Base-by-base conservation (phyloP, 2,888 invertebrate genomes). In the Gastracanthus pulcherrimus region DNA sequence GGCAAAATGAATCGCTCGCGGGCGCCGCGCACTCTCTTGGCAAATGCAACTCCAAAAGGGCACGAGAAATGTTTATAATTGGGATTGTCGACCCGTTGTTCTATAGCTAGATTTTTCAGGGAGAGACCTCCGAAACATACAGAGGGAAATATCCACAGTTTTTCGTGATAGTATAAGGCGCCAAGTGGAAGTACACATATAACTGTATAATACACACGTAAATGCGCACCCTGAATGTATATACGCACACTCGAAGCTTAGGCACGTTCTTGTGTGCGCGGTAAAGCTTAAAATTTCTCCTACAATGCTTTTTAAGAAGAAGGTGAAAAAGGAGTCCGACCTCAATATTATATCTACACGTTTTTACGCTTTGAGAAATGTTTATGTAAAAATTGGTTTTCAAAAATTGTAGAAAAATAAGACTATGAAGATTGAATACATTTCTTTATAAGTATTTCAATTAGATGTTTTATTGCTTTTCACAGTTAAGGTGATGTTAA, bases 41-140 rank as follows among this genome's bases (percentile, higher is more conserved):
- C 84, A 87, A 88, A 88, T 89, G 88, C 86, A 87, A 87, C 88
- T 87, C 87, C 85, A 84, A 88, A 89, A 89, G 88, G 88, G 87
- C 85, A 89, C 87, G 87, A 88, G 89, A 88, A 89, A 89, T 90
- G 89, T 91, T 90, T 90, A 88, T 90, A 90, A 91, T 90, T 90
- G 89, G 88, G 88, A 90, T 90, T 89, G 89, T 88, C 88, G 86
- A 86, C 82, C 83, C 81, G 82, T 75, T 84, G 71, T 80, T 81
- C 66, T 80, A 31, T n/a, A 26, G 62, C 11, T 36, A 34, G 62
- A 76, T 66, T 82, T 79, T 77, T 80, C 64, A 29, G 48, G 64
- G 36, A 38, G 23, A 38, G 29, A 58, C 11, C 5, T 6, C 16
- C 4, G 58, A 11, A n/a, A 23, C 11, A 69, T 9, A 55, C 5